Evolutionary conservation across 2,888 invertebrate species (phyloP).

Genomic region (Cerastis leucographa): DNA sequence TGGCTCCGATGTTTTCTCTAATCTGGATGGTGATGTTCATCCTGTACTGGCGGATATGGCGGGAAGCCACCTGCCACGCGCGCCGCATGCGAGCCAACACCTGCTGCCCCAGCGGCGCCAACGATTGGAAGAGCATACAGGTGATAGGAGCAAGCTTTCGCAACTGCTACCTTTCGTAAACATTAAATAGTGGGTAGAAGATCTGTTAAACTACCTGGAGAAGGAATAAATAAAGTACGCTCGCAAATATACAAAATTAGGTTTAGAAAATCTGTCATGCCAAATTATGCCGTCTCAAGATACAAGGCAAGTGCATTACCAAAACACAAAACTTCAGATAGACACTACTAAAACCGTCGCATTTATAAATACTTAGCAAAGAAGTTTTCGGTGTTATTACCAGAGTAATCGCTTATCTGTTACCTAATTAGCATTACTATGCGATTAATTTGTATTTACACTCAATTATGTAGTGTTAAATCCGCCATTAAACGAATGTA

Average conservation of each 20-base stretch:
- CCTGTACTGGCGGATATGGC: conserved; percentile 94
- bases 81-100: conserved; percentile 92
- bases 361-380: conserved; percentile 7
- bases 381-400: neutral
- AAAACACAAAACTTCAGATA: neutral
- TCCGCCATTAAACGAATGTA: neutral
- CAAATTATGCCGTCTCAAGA: neutral
- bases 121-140: conserved; percentile 95
- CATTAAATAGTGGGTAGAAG: neutral
- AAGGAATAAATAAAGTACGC: neutral
- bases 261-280: neutral
- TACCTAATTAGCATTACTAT: conserved; percentile 3
- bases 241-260: neutral
- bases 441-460: conserved; percentile 13
- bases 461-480: neutral
- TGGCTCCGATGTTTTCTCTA: conserved; percentile 93
- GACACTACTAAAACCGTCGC: conserved; percentile 1
- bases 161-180: neutral
- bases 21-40: conserved; percentile 94
- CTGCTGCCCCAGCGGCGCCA: conserved; percentile 90
- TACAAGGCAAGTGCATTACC: neutral
- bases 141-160: conserved; percentile 78
- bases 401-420: conserved; percentile 10
- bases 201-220: neutral
- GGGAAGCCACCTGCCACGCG: conserved; percentile 94